phyloP scores from a whole-genome alignment of 2,888 invertebrate species.

The Pammene fasciana region DNA sequence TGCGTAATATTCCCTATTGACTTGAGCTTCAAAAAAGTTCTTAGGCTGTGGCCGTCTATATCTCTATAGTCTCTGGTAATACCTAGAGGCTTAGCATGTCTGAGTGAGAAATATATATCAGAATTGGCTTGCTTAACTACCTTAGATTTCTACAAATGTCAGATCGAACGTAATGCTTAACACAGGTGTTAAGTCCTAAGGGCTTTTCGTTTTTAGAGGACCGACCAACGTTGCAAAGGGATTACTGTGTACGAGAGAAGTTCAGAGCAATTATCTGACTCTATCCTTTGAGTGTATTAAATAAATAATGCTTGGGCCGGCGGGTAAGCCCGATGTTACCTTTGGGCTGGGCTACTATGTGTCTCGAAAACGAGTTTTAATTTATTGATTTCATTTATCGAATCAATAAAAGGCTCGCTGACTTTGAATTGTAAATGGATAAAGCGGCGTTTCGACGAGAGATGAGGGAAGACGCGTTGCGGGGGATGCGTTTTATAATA shows the following conservation, averaged over 20 bases:
- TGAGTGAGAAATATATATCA: too few species aligned
- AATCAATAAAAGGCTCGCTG: too few species aligned
- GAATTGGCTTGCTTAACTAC: too few species aligned
- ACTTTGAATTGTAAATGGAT: too few species aligned
- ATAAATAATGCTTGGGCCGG: conserved; percentile 74
- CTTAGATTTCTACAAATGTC: not conserved
- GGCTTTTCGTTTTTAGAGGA: conserved; percentile 28
- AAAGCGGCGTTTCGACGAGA: too few species aligned
- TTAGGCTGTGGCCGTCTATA: too few species aligned
- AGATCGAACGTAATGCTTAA: not conserved
- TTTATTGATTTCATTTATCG: not conserved
- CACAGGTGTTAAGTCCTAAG: conserved; percentile 8
- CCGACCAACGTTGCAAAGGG: conserved; percentile 20
- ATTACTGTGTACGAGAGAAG: conserved; percentile 53
- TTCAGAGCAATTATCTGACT: conserved; percentile 75
- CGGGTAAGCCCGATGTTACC: conserved; percentile 55
- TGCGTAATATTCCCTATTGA: too few species aligned
- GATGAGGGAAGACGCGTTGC: too few species aligned
- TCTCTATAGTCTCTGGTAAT: too few species aligned
- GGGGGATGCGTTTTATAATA: too few species aligned
- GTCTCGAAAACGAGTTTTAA: not conserved
- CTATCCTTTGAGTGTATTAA: conserved; percentile 71
- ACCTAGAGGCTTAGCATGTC: too few species aligned
- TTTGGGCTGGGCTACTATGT: conserved; percentile 53
- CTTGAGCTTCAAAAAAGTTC: too few species aligned